phyloP scores from a whole-genome alignment of 2,113 vertebrate genomes.

The Austrofundulus limnaeus region DNA sequence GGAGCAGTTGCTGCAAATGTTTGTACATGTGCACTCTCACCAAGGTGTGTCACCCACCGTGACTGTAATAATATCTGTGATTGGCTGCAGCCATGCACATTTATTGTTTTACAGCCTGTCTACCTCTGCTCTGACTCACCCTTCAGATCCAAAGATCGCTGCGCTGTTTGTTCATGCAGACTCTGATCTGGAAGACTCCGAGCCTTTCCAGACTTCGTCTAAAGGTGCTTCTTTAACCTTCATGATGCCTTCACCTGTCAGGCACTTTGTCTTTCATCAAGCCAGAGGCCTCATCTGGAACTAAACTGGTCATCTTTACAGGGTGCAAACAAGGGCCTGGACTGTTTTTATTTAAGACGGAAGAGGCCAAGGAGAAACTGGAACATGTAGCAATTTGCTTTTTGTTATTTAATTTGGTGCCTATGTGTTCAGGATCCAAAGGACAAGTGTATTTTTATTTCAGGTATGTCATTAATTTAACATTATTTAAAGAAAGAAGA shows the following conservation, averaged over 20 bases:
- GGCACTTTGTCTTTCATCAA: constrained; percentile 17
- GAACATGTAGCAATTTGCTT: neutral
- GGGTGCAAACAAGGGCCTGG: neutral
- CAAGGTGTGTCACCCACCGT: constrained; percentile 34
- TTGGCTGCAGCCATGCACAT: constrained; percentile 41
- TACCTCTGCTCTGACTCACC: constrained; percentile 23
- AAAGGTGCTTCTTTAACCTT: constrained; percentile 15
- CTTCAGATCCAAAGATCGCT: constrained; percentile 73
- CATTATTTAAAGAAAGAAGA: neutral
- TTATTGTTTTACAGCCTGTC: constrained; percentile 53
- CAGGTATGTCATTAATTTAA: constrained; percentile 46
- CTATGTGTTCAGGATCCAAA: neutral
- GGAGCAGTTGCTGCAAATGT: neutral
- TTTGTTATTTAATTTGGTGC: neutral
- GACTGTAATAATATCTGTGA: constrained; percentile 16
- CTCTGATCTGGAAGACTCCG: constrained; percentile 12
- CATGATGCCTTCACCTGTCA: constrained; percentile 7
- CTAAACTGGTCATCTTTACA: neutral
- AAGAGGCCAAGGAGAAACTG: constrained; percentile 11
- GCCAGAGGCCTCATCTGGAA: constrained; percentile 8
- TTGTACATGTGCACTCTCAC: constrained; percentile 6
- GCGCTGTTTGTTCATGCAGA: constrained; percentile 54
- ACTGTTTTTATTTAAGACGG: constrained; percentile 16
- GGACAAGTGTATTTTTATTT: constrained; percentile 15
- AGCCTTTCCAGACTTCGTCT: constrained; percentile 25